phyloP scores from a whole-genome alignment of 2,888 invertebrate species.

The Labia minor region DNA sequence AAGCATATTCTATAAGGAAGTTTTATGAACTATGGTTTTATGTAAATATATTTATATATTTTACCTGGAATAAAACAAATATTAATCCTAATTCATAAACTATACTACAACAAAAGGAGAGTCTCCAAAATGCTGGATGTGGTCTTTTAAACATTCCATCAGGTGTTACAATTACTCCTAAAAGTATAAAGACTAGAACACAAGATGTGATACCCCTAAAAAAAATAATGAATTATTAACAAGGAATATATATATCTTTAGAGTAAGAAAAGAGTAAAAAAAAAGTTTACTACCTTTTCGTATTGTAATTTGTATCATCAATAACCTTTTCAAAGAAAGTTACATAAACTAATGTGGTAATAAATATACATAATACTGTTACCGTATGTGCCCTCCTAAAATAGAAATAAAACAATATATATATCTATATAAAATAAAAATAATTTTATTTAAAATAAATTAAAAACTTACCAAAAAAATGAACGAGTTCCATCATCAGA shows the following conservation, averaged over 20 bases:
- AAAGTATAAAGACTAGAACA: slow-evolving; percentile 39
- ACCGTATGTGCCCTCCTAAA: slow-evolving; percentile 41
- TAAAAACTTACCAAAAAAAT: slow-evolving; percentile 22
- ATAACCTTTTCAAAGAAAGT: slow-evolving; percentile 37
- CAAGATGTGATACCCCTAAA: slow-evolving; percentile 41
- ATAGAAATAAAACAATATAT: too few species aligned
- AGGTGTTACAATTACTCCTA: slow-evolving; percentile 44
- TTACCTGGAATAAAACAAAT: slow-evolving; percentile 38
- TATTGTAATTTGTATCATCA: slow-evolving; percentile 39
- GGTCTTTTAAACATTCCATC: slow-evolving; percentile 46
- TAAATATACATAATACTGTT: slow-evolving; percentile 38
- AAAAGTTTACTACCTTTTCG: slow-evolving; percentile 35
- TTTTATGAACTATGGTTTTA: too few species aligned
- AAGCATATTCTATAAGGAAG: too few species aligned
- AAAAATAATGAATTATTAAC: slow-evolving; percentile 21
- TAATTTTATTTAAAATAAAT: not conserved
- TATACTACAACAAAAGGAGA: slow-evolving; percentile 42
- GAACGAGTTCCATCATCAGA: slow-evolving; percentile 21
- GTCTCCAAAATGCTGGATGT: slow-evolving; percentile 45
- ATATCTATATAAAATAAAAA: too few species aligned
- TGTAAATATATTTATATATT: too few species aligned
- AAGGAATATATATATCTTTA: too few species aligned
- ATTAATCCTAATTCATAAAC: slow-evolving; percentile 43
- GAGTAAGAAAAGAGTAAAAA: too few species aligned
- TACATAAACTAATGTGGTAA: slow-evolving; percentile 39